phyloP scores from a whole-genome alignment of 1,140 invertebrate genomes.

The Triops cancriformis region DNA sequence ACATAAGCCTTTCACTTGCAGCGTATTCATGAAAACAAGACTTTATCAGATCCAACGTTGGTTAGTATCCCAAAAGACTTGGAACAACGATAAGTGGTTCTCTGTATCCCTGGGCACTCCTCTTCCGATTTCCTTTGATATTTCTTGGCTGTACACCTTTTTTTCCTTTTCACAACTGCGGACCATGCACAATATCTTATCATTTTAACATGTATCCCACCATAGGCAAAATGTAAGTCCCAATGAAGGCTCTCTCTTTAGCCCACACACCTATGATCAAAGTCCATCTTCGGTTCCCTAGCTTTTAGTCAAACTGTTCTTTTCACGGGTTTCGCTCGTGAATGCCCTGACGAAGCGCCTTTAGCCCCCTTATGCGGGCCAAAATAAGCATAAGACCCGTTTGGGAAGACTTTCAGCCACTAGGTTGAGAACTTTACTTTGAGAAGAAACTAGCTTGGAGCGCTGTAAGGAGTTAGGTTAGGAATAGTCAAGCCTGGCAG shows the following conservation, averaged over 20 bases:
- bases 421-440: background rate
- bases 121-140: background rate
- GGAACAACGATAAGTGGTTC: background rate
- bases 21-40: background rate
- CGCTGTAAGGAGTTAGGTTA: conserved; percentile 4
- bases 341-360: background rate
- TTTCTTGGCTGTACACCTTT: background rate
- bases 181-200: background rate
- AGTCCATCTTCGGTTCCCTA: background rate
- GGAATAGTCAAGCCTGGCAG: conserved; percentile 4
- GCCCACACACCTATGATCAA: background rate
- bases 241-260: background rate
- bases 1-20: background rate
- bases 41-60: background rate
- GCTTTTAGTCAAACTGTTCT: background rate
- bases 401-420: background rate
- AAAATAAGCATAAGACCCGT: background rate
- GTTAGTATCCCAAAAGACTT: background rate
- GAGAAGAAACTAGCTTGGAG: background rate
- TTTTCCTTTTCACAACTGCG: background rate
- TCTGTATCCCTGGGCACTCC: background rate
- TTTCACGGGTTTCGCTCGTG: background rate
- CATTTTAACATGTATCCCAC: background rate
- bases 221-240: background rate
- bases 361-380: background rate